Evolutionary conservation across 1,140 invertebrate species (phyloP), one percentile per base, ranked within the genome.

Genomic region (Akabosia matsudoensis): DNA sequence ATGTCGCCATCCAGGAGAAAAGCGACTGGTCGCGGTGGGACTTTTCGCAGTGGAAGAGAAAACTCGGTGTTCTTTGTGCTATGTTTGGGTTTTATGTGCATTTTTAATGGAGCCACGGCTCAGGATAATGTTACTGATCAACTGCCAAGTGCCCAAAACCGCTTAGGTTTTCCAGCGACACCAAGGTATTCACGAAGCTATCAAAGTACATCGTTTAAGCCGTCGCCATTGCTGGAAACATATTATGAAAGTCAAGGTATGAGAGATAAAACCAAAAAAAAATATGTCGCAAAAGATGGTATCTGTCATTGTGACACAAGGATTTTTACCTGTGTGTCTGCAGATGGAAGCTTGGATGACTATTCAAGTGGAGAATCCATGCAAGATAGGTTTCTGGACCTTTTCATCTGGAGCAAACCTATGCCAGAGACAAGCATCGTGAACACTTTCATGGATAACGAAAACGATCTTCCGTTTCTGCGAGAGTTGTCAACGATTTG

Each of bases 391-490:
- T 72, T 72, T 72, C 45, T 51, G 45, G 70, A 34, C 10, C 45
- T 72, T 26, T 72, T 72, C 45, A 51, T 45, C 13, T 72, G 37
- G 33, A 37, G n/a, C 33, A 72, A 51, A 37, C 33, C 33, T 4
- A 72, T 72, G 70, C 70, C 70, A 22, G 16, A 33, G 22, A 72
- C 37, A 3, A 51, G 24, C 24, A 72, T 72, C 45, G 70, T 72
- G 4, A 72, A 72, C 34, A 72, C 70, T 1, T 72, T 72, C 22
- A 13, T 72, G 70, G 70, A 72, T 1, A 72, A 72, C 24, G 70
- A 72, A 22, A 22, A 72, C 26, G 70, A 72, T 26, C 70, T 72
- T 24, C 70, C 70, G 26, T 45, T 72, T 45, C 70, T 72, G 7
- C 3, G 34, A 4, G 70, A 72, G 22, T 13, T 72, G 7, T 51